These are phyloP conservation scores for Macropodus opercularis DNA, from an alignment of 2,797 vertebrate species.

Conservation along the genomic window DNA sequence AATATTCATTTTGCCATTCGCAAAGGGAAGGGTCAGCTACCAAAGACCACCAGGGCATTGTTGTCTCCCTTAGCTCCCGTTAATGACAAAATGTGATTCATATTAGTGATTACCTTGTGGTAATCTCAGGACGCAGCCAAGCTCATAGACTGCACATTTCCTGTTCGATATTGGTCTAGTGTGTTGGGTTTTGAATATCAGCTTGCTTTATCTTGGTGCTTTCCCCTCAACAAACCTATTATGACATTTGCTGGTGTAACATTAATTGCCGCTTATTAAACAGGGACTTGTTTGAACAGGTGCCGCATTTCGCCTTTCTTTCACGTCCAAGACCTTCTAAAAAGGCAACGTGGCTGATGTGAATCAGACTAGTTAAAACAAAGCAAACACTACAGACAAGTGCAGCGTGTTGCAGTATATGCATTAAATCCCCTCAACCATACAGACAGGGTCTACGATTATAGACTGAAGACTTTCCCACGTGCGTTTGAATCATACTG, in stretches of 20 bases:
- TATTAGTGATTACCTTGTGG: background rate
- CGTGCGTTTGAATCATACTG: too few species aligned
- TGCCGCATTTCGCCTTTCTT: background rate
- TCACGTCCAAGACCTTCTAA: background rate
- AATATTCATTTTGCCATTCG: background rate
- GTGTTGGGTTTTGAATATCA: background rate
- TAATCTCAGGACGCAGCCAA: background rate
- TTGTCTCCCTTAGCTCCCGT: background rate
- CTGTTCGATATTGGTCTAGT: background rate
- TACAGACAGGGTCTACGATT: too few species aligned
- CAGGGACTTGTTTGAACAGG: background rate
- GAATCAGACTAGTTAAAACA: background rate
- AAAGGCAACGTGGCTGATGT: background rate
- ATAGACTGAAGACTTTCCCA: too few species aligned
- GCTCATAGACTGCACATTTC: conserved; percentile 1
- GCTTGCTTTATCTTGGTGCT: background rate
- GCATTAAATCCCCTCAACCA: too few species aligned
- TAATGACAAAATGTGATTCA: background rate
- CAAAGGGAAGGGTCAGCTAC: background rate
- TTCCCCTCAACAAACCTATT: conserved; percentile 3
- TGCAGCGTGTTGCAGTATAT: background rate
- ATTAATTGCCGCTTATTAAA: background rate
- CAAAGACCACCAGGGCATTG: background rate
- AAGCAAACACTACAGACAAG: too few species aligned
- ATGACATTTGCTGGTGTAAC: background rate